Percentiles rank a stretch among this genome's conserved stretches.
These are phyloP conservation scores for Dunckerocampus dactyliophorus DNA, from an alignment of 2,113 vertebrate species.

Conservation along the genomic window DNA sequence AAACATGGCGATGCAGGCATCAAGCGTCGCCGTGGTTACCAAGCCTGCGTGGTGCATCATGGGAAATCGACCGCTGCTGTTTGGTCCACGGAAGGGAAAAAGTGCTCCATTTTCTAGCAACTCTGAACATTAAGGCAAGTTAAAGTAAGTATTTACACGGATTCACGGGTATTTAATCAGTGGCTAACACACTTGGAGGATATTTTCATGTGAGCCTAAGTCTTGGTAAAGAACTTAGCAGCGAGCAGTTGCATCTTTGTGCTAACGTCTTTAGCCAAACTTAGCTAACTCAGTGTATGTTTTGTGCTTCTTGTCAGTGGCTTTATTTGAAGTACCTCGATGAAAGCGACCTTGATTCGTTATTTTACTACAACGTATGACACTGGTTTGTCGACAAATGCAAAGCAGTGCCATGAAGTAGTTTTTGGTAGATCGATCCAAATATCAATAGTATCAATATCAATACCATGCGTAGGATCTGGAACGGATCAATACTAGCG, in stretches of 20 bases:
- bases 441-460: too few relatives aligned
- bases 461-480: too few relatives aligned
- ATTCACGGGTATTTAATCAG: background rate
- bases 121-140: background rate
- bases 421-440: too few relatives aligned
- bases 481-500: too few relatives aligned
- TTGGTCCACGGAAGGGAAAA: constrained; percentile 1
- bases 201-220: too few relatives aligned
- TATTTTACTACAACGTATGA: too few relatives aligned
- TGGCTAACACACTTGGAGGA: background rate
- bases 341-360: background rate
- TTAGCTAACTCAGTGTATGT: background rate
- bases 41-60: constrained; percentile 42
- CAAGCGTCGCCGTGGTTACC: constrained; percentile 37
- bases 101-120: background rate
- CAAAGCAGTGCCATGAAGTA: too few relatives aligned
- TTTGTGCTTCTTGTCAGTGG: background rate
- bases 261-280: background rate
- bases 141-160: background rate
- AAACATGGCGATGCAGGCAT: background rate
- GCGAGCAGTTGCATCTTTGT: background rate
- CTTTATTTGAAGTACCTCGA: background rate
- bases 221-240: background rate
- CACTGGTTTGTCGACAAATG: background rate
- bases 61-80: constrained; percentile 27